phyloP scores from a whole-genome alignment of 1,140 invertebrate genomes.

The Zaprionus camerounensis region DNA sequence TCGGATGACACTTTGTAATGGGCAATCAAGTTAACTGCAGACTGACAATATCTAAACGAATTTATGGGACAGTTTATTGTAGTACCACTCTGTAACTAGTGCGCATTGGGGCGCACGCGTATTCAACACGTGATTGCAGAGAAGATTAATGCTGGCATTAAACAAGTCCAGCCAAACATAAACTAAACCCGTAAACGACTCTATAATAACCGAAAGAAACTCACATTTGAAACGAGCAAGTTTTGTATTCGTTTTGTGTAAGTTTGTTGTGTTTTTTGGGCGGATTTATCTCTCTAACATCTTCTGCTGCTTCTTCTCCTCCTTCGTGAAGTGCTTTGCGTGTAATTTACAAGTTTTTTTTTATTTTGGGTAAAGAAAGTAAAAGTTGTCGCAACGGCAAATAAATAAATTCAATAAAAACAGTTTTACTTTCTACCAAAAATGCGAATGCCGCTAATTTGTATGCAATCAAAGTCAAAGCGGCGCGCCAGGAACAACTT shows the following conservation, averaged over 20 bases:
- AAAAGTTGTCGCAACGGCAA: slow-evolving; percentile 71
- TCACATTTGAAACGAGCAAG: slow-evolving; percentile 8
- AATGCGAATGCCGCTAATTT: slow-evolving; percentile 79
- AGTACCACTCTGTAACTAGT: slow-evolving; percentile 28
- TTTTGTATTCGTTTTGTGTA: slow-evolving; percentile 12
- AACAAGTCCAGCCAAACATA: slow-evolving; percentile 13
- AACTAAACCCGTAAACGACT: slow-evolving; percentile 9
- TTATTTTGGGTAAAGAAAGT: slow-evolving; percentile 58
- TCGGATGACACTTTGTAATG: slow-evolving; percentile 1
- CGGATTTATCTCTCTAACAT: slow-evolving; percentile 29
- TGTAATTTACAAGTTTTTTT: slow-evolving; percentile 76
- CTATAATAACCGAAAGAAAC: slow-evolving; percentile 18
- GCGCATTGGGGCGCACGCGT: slow-evolving; percentile 14
- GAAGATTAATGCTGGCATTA: slow-evolving; percentile 35
- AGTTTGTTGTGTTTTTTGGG: slow-evolving; percentile 48
- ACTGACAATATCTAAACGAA: slow-evolving; percentile 23
- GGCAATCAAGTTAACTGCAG: slow-evolving; percentile 12
- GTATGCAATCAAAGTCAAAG: slow-evolving; percentile 70
- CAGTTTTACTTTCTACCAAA: slow-evolving; percentile 82
- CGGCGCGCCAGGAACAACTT: slow-evolving; percentile 52
- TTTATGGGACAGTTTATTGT: slow-evolving; percentile 24
- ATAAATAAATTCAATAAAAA: slow-evolving; percentile 80
- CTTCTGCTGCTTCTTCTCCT: background rate
- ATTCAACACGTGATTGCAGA: slow-evolving; percentile 34
- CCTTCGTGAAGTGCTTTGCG: slow-evolving; percentile 21